Conservation (phyloP, 2,797 vertebrate genomes). For the Enoplosus armatus region DNA sequence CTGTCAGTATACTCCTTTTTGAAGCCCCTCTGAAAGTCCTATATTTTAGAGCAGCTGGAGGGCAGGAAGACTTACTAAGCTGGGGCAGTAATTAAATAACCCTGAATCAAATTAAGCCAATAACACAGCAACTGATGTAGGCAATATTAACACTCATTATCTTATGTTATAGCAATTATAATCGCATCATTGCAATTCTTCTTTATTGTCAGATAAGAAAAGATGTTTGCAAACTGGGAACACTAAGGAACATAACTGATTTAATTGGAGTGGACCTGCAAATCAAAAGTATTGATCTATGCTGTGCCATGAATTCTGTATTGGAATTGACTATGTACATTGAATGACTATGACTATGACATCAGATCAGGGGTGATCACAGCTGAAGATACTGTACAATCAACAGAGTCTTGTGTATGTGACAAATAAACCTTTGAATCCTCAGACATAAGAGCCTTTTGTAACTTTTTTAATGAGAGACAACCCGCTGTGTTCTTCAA, state of each 20-base stretch:
- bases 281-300: conserved; percentile 1
- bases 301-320: background rate
- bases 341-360: background rate
- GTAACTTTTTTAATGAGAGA: conserved; percentile 35
- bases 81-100: conserved; percentile 43
- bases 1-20: conserved; percentile 22
- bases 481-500: conserved; percentile 33
- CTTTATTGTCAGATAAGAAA: background rate
- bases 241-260: background rate
- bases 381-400: background rate
- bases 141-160: conserved; percentile 14
- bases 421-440: conserved; percentile 35
- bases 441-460: conserved; percentile 4
- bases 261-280: background rate
- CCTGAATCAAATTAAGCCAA: conserved; percentile 41
- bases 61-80: conserved; percentile 22
- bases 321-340: conserved; percentile 12
- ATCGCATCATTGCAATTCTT: background rate
- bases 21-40: conserved; percentile 7
- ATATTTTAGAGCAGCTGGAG: conserved; percentile 21
- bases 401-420: conserved; percentile 14
- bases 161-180: conserved; percentile 4
- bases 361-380: conserved; percentile 33
- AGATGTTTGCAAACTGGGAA: conserved; percentile 1
- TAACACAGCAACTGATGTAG: conserved; percentile 12